phyloP scores from a whole-genome alignment of 2,888 invertebrate genomes.

The Lasioglossum lativentre region DNA sequence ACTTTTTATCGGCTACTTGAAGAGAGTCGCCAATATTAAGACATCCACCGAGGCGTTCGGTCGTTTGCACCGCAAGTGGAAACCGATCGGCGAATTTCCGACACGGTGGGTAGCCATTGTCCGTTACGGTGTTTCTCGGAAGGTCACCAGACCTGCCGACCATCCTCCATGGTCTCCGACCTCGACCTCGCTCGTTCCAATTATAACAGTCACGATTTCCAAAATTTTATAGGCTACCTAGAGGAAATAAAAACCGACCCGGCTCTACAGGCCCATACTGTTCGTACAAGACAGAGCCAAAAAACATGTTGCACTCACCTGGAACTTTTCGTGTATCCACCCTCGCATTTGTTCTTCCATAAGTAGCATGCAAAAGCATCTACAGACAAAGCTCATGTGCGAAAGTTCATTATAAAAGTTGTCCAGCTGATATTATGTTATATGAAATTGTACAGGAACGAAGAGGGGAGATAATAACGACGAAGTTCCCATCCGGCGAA shows the following conservation, averaged over 20 bases:
- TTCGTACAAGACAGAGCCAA: not conserved
- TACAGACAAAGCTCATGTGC: too few relatives aligned
- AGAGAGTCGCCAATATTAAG: not conserved
- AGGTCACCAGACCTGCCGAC: constrained; percentile 66
- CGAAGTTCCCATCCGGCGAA: not conserved
- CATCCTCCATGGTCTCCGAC: constrained; percentile 16
- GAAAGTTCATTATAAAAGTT: not conserved
- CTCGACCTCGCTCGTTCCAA: constrained; percentile 44
- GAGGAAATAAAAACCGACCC: constrained; percentile 32
- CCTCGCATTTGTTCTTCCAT: not conserved
- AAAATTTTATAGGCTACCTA: constrained; percentile 50
- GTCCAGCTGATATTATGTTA: too few relatives aligned
- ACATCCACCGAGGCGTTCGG: not conserved
- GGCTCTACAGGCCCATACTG: not conserved
- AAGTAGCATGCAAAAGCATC: too few relatives aligned
- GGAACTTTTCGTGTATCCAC: not conserved
- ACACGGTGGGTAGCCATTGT: constrained; percentile 62
- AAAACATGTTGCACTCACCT: not conserved
- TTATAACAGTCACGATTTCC: constrained; percentile 69
- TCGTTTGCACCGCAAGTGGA: constrained; percentile 38
- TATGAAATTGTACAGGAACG: not conserved
- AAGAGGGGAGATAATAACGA: not conserved
- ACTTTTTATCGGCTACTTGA: not conserved
- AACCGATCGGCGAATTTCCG: constrained; percentile 64
- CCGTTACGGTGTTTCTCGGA: constrained; percentile 68